Evolutionary conservation across 2,113 vertebrate species (phyloP).

Genomic region (Elachura formosa): DNA sequence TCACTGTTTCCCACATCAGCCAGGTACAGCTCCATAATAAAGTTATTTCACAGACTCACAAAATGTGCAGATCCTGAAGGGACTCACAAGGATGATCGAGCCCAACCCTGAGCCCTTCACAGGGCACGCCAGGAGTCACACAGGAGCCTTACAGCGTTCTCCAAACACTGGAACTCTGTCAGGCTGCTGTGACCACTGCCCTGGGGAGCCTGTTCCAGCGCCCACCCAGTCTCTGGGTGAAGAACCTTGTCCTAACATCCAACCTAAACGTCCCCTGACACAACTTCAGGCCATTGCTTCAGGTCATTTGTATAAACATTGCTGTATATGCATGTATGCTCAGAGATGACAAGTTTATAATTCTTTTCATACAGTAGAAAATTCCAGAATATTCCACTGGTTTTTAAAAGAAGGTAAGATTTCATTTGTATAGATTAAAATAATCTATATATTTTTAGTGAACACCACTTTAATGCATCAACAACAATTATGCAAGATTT

Average conservation of each 20-base stretch:
- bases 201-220: not conserved
- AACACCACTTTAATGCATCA: not conserved
- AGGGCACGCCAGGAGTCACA: not conserved
- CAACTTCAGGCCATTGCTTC: not conserved
- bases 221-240: no score
- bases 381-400: not conserved
- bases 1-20: not conserved
- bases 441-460: not conserved
- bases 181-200: not conserved
- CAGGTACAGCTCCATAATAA: not conserved
- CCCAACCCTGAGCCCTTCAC: not conserved
- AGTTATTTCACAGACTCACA: not conserved
- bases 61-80: not conserved
- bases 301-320: not conserved
- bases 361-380: not conserved
- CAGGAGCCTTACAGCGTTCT: no score
- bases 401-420: not conserved
- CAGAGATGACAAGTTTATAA: not conserved
- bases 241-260: not conserved
- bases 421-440: not conserved
- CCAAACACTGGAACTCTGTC: not conserved
- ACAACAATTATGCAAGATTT: not conserved
- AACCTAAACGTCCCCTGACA: not conserved
- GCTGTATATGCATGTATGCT: fast-evolving
- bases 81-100: not conserved